A percentile compares a stretch with the other conserved stretches of the same genome.
These are phyloP conservation scores for Karalla daura DNA, from an alignment of 2,797 vertebrate genomes.

Conservation along the genomic window DNA sequence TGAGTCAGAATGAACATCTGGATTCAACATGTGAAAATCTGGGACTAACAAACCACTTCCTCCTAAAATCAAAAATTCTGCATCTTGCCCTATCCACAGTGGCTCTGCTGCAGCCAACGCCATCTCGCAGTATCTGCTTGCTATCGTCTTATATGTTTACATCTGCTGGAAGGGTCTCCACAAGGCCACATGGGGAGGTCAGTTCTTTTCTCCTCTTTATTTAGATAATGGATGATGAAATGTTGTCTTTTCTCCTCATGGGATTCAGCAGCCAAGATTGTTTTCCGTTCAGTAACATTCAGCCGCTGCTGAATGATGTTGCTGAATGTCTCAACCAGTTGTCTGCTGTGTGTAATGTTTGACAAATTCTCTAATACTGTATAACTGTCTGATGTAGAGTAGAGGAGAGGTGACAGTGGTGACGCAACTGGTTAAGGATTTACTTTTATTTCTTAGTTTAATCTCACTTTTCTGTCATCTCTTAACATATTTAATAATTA, in stretches of 20 bases:
- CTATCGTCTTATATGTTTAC: conserved; percentile 85
- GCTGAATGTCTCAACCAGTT: not conserved
- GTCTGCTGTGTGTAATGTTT: conserved; percentile 35
- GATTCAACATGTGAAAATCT: not conserved
- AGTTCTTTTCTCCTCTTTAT: conserved; percentile 2
- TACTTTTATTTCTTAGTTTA: not conserved
- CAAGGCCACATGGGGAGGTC: conserved; percentile 92
- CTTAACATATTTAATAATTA: not conserved
- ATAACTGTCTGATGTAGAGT: conserved; percentile 13
- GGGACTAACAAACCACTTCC: not conserved
- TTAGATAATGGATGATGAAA: not conserved
- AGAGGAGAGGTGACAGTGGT: not conserved
- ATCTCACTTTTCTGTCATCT: not conserved
- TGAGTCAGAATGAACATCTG: not conserved
- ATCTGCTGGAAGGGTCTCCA: conserved; percentile 87
- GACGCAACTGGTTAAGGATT: not conserved
- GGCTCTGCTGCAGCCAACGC: conserved; percentile 93
- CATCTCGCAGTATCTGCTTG: conserved; percentile 88
- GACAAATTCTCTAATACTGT: not conserved
- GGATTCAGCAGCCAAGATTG: not conserved
- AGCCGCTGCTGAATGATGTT: not conserved
- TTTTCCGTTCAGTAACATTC: not conserved
- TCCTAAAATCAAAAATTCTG: not conserved
- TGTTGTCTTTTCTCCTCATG: not conserved
- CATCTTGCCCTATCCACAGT: conserved; percentile 64